phyloP scores from a whole-genome alignment of 2,113 vertebrate species.

The Hypocryptadius cinnamomeus region DNA sequence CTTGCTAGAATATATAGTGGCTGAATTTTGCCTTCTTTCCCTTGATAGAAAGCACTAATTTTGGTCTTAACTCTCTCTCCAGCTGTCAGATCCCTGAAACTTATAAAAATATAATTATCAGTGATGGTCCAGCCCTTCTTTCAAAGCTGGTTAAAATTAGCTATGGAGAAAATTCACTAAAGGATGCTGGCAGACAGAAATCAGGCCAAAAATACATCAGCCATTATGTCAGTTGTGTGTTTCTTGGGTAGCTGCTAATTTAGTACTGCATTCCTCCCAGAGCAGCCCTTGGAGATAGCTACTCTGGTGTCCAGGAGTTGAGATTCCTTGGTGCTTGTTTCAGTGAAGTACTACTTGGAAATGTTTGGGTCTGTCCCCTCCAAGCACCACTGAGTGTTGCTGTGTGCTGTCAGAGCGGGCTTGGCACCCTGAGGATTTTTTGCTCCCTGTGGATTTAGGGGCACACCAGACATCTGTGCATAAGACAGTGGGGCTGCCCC shows the following conservation, averaged over 20 bases:
- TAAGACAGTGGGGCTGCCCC: neutral
- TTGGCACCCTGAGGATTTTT: neutral
- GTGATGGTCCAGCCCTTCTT: constrained; percentile 8
- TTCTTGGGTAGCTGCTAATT: neutral
- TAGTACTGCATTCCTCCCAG: neutral
- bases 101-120: constrained; percentile 46
- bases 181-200: neutral
- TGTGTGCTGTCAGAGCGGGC: neutral
- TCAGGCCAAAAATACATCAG: constrained; percentile 13
- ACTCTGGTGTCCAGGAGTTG: neutral
- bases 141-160: constrained; percentile 43
- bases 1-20: neutral
- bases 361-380: neutral
- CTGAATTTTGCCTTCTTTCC: constrained; percentile 17
- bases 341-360: neutral
- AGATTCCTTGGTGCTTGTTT: neutral
- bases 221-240: neutral
- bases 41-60: constrained; percentile 33
- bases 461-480: neutral
- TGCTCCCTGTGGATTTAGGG: neutral
- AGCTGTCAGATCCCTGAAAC: constrained; percentile 36
- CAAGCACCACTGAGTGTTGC: neutral
- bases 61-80: constrained; percentile 23
- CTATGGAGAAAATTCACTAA: constrained; percentile 5
- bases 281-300: neutral